Percentiles rank a stretch among this genome's conserved stretches.
Conservation (phyloP, 2,888 invertebrate genomes). For the Acleris sparsana region DNA sequence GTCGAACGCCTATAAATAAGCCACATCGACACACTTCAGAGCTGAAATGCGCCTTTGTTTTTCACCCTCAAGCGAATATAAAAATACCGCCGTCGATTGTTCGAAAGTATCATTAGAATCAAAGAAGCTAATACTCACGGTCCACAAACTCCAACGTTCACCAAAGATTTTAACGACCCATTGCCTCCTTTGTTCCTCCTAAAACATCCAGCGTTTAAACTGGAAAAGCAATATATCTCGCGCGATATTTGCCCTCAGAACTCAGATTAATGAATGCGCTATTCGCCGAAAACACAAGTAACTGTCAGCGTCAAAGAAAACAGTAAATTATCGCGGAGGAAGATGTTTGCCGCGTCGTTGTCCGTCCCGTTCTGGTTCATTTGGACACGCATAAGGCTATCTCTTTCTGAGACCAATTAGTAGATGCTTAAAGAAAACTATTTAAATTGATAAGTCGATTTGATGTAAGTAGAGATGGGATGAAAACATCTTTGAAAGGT, state of each 20-base stretch:
- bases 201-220: slow-evolving; percentile 47
- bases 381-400: slow-evolving; percentile 44
- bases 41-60: slow-evolving; percentile 28
- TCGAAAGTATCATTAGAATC: slow-evolving; percentile 53
- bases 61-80: slow-evolving; percentile 14
- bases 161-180: slow-evolving; percentile 68
- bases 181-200: slow-evolving; percentile 68
- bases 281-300: slow-evolving; percentile 62
- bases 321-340: slow-evolving; percentile 67
- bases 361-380: slow-evolving; percentile 50
- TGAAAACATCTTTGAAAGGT: background rate
- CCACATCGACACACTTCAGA: slow-evolving; percentile 30
- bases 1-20: slow-evolving; percentile 23
- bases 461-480: slow-evolving; percentile 45
- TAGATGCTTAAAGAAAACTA: slow-evolving; percentile 60
- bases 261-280: slow-evolving; percentile 71
- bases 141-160: slow-evolving; percentile 44
- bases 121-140: slow-evolving; percentile 54
- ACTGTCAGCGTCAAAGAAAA: slow-evolving; percentile 57
- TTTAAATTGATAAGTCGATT: slow-evolving; percentile 46
- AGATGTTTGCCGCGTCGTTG: slow-evolving; percentile 70
- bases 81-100: slow-evolving; percentile 29
- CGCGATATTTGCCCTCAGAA: slow-evolving; percentile 56
- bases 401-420: slow-evolving; percentile 67
- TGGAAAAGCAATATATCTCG: slow-evolving; percentile 60